These are phyloP conservation scores for Sycophaga agraensis DNA, from an alignment of 1,140 invertebrate species.

Conservation along the genomic window DNA sequence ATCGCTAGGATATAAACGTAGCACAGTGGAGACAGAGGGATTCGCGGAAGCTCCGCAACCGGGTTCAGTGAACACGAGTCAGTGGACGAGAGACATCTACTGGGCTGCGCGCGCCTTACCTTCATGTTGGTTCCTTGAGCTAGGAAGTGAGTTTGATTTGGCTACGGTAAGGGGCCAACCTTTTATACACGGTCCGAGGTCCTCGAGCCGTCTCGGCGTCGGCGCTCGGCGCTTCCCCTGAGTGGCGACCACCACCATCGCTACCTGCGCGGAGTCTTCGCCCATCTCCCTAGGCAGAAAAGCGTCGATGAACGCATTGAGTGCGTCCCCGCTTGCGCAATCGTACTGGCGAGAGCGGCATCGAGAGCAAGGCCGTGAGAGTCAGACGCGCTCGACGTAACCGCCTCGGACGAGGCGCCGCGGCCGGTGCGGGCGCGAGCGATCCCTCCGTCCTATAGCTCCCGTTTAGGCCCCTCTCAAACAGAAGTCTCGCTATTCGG, in stretches of 20 bases:
- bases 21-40: too few species aligned
- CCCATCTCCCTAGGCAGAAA: too few species aligned
- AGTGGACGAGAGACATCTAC: too few species aligned
- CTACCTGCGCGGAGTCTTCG: neutral
- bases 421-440: too few species aligned
- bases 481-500: too few species aligned
- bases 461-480: too few species aligned
- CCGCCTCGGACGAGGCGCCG: too few species aligned
- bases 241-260: neutral
- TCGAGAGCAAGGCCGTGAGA: slow-evolving; percentile 45
- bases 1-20: too few species aligned
- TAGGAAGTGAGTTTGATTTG: slow-evolving; percentile 43
- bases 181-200: slow-evolving; percentile 12
- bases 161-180: neutral
- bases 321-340: slow-evolving; percentile 39
- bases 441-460: too few species aligned
- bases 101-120: slow-evolving; percentile 33
- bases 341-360: slow-evolving; percentile 33
- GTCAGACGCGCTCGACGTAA: neutral
- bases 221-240: neutral
- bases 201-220: neutral
- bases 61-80: too few species aligned
- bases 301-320: slow-evolving; percentile 22
- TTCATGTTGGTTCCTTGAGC: slow-evolving; percentile 42
- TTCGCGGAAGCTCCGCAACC: too few species aligned